These are phyloP conservation scores for Drosophila simulans DNA, from an alignment of 1,140 invertebrate species.

Conservation along the genomic window DNA sequence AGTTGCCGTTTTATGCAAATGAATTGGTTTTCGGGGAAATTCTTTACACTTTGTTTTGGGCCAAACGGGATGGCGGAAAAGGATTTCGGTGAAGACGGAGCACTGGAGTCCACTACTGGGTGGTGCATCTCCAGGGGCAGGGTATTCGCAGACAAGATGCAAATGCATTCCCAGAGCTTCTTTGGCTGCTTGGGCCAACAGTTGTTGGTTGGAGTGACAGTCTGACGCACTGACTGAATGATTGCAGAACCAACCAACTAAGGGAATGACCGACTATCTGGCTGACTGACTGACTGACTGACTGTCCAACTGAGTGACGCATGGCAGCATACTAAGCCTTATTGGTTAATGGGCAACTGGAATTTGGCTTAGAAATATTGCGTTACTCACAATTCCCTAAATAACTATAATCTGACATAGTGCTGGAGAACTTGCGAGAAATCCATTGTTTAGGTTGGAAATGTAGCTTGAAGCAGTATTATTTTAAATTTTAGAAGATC, in stretches of 20 bases:
- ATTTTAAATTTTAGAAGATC: neutral
- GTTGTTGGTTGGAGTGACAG: slow-evolving; percentile 50
- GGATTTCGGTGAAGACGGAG: neutral
- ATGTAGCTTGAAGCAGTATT: too few species aligned
- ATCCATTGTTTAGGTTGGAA: too few species aligned
- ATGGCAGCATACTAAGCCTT: slow-evolving; percentile 9
- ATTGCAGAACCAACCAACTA: slow-evolving; percentile 28
- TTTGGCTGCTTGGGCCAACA: slow-evolving; percentile 16
- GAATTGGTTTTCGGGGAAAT: slow-evolving; percentile 82
- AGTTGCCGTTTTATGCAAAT: slow-evolving; percentile 80
- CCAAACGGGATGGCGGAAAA: slow-evolving; percentile 5
- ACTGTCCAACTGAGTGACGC: slow-evolving; percentile 46
- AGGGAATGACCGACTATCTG: slow-evolving; percentile 19
- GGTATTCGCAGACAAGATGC: slow-evolving; percentile 26
- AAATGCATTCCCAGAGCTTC: slow-evolving; percentile 40
- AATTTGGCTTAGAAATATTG: neutral
- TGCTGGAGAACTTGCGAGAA: neutral
- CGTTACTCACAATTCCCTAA: neutral
- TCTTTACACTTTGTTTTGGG: slow-evolving; percentile 67
- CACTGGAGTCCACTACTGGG: neutral
- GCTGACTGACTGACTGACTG: slow-evolving; percentile 45
- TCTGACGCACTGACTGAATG: slow-evolving; percentile 48
- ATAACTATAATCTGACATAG: neutral
- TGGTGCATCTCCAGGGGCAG: slow-evolving; percentile 3
- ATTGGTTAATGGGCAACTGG: neutral